Conservation (phyloP, 2,113 vertebrate species). For the Lichenostomus cassidix region DNA sequence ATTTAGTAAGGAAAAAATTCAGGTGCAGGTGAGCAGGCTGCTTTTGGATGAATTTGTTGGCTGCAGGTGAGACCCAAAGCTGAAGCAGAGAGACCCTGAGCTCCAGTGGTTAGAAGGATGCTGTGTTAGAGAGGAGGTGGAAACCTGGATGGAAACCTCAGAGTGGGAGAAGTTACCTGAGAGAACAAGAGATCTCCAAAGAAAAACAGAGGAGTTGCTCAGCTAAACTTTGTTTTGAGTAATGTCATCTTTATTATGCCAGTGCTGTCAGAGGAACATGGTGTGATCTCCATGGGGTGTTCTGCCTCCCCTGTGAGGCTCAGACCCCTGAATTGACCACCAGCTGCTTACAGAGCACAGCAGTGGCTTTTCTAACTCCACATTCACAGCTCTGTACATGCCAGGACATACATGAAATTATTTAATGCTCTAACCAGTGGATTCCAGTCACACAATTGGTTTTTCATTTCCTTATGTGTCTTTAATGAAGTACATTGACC, state of each 20-base stretch:
- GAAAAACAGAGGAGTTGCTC: not conserved
- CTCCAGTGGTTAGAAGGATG: not conserved
- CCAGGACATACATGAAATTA: rapidly evolving
- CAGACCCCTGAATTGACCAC: not conserved
- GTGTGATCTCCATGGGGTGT: not conserved
- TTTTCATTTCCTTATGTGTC: not conserved
- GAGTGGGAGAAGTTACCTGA: not conserved
- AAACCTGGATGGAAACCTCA: not conserved
- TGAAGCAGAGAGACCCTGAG: not conserved
- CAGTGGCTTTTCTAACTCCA: not conserved
- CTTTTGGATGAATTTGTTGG: not conserved
- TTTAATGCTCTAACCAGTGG: not conserved
- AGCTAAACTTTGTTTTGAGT: not conserved
- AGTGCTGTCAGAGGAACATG: not conserved
- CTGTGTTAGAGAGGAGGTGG: not conserved
- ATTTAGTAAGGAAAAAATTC: not conserved
- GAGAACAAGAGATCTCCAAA: not conserved
- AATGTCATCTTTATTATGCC: too few species aligned
- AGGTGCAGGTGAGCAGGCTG: not conserved
- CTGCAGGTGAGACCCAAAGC: not conserved
- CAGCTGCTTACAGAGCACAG: not conserved
- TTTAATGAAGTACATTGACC: not conserved
- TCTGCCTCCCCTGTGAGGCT: not conserved
- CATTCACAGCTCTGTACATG: not conserved
- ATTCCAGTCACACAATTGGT: not conserved